Evolutionary conservation across 2,888 invertebrate genomes (phyloP).

Genomic region (Creontiades dilutus): DNA sequence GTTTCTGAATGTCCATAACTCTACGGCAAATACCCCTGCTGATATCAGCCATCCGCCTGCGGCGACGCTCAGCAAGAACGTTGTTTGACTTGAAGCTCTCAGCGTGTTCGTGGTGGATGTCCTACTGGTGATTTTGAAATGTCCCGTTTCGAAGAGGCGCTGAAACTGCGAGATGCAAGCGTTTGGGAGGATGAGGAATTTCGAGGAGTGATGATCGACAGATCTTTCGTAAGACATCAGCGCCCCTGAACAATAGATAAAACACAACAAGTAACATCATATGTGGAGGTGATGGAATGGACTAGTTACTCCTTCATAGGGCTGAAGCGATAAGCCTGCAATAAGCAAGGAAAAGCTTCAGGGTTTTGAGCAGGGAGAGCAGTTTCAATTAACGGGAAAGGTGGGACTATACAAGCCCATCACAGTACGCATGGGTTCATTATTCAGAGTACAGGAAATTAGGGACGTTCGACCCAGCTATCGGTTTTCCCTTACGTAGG

Average conservation of each 20-base stretch:
- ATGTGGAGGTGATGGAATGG: too few relatives aligned
- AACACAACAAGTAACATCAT: neutral
- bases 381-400: too few relatives aligned
- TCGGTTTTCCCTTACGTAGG: too few relatives aligned
- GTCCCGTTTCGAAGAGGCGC: conserved; percentile 54
- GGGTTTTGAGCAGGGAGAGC: too few relatives aligned
- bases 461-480: too few relatives aligned
- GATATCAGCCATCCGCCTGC: conserved; percentile 12
- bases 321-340: too few relatives aligned
- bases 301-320: too few relatives aligned
- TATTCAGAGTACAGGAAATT: too few relatives aligned
- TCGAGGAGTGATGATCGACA: neutral
- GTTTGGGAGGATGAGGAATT: conserved; percentile 13
- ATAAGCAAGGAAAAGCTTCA: too few relatives aligned
- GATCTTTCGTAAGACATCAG: conserved; percentile 38
- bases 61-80: neutral
- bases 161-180: neutral
- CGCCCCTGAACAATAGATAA: conserved; percentile 22
- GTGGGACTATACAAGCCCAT: too few relatives aligned
- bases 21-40: neutral
- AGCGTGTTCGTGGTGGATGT: conserved; percentile 2
- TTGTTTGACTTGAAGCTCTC: neutral
- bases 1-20: neutral
- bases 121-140: conserved; percentile 23
- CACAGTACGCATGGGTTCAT: too few relatives aligned